phyloP scores from a whole-genome alignment of 2,888 invertebrate species.

The Colletes collaris region DNA sequence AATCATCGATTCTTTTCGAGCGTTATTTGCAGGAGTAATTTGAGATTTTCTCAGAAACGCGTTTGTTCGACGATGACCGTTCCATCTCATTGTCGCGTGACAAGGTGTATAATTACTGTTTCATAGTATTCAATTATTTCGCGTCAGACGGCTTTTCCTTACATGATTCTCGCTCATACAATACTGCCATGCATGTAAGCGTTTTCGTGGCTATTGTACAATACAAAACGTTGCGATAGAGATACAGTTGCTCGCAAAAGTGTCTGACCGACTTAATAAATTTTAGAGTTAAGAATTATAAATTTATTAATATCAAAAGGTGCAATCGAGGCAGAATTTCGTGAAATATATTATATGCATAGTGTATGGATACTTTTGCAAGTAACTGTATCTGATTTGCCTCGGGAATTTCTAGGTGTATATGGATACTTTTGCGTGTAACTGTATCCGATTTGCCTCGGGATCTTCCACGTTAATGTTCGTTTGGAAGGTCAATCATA shows the following conservation, averaged over 20 bases:
- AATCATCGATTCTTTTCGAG: neutral
- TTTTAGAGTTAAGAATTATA: too few species aligned
- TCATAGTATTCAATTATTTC: constrained; percentile 13
- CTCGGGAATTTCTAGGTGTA: too few species aligned
- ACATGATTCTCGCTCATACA: neutral
- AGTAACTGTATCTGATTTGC: too few species aligned
- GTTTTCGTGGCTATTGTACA: too few species aligned
- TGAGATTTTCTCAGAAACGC: constrained; percentile 2
- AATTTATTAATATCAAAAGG: too few species aligned
- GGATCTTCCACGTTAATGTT: neutral
- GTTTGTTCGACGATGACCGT: neutral
- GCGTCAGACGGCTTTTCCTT: neutral
- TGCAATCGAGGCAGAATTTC: too few species aligned
- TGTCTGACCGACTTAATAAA: too few species aligned
- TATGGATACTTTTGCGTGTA: too few species aligned
- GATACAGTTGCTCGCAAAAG: neutral
- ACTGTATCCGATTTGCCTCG: neutral
- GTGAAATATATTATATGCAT: too few species aligned
- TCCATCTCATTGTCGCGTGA: neutral
- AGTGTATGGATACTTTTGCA: too few species aligned
- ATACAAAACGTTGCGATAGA: neutral
- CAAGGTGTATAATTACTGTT: neutral
- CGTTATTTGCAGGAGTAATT: constrained; percentile 13
- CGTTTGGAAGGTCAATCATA: neutral
- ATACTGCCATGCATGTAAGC: too few species aligned